Conservation (phyloP, 2,797 vertebrate species). For the Bradypodion pumilum region DNA sequence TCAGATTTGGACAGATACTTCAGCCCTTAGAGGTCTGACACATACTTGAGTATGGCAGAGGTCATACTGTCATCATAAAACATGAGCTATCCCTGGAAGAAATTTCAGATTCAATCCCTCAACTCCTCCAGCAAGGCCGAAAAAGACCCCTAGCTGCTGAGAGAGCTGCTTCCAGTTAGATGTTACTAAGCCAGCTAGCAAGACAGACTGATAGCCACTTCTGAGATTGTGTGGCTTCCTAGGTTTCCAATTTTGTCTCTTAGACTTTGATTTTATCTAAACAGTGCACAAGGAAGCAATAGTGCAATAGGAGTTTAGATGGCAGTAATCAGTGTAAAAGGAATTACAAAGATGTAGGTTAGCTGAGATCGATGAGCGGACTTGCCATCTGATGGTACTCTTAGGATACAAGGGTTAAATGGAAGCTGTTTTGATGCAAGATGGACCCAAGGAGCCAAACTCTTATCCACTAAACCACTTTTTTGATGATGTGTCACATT, state of each 20-base stretch:
- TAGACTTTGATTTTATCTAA: no score
- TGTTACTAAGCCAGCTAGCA: neutral
- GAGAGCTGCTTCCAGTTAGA: neutral
- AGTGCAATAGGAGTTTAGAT: no score
- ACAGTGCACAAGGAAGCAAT: no score
- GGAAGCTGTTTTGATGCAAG: neutral
- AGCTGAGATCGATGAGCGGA: neutral
- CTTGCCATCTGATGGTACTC: neutral
- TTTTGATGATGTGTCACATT: neutral
- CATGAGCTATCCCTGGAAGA: neutral
- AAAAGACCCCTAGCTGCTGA: neutral
- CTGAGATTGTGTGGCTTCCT: neutral
- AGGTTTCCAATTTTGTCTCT: neutral
- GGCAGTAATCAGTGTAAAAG: neutral
- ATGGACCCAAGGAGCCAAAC: neutral
- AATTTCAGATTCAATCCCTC: neutral
- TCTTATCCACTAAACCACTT: neutral
- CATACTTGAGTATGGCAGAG: neutral
- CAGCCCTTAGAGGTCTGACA: neutral
- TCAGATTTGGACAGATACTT: neutral
- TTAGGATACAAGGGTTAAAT: neutral
- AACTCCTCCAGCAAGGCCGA: neutral
- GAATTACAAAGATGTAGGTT: neutral
- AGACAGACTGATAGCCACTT: neutral
- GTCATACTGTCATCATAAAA: neutral